Percentiles rank a stretch among this genome's conserved stretches.
Conservation (phyloP, 2,888 invertebrate genomes). For the Balanococcus diminutus region DNA sequence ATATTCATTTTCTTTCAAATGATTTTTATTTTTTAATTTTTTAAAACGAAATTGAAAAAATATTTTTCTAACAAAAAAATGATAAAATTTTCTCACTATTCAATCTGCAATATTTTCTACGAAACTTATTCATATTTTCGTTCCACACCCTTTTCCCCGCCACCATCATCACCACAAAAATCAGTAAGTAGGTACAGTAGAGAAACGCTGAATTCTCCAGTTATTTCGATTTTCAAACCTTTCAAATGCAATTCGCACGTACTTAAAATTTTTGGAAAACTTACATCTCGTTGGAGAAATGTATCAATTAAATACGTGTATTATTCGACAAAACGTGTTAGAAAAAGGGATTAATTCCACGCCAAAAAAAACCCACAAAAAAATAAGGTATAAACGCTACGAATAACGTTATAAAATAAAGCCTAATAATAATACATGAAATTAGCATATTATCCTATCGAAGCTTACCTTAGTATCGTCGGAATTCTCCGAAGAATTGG, state of each 20-base stretch:
- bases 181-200: neutral
- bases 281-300: neutral
- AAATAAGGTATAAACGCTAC: neutral
- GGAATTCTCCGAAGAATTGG: constrained; percentile 2
- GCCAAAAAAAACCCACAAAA: neutral
- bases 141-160: neutral
- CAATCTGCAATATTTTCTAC: neutral
- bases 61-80: no score
- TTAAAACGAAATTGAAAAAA: no score
- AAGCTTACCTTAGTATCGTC: constrained; percentile 22
- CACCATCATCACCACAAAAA: neutral
- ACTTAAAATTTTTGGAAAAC: neutral
- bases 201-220: neutral
- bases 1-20: no score
- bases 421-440: neutral
- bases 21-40: no score
- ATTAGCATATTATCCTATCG: neutral
- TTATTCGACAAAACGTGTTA: neutral
- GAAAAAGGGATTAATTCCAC: neutral
- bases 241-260: neutral
- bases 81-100: no score
- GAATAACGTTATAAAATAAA: neutral
- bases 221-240: neutral
- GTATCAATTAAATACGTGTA: no score
- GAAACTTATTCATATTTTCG: neutral